Evolutionary conservation across 2,888 invertebrate genomes (phyloP).

Genomic region (Trachelus tabidus): DNA sequence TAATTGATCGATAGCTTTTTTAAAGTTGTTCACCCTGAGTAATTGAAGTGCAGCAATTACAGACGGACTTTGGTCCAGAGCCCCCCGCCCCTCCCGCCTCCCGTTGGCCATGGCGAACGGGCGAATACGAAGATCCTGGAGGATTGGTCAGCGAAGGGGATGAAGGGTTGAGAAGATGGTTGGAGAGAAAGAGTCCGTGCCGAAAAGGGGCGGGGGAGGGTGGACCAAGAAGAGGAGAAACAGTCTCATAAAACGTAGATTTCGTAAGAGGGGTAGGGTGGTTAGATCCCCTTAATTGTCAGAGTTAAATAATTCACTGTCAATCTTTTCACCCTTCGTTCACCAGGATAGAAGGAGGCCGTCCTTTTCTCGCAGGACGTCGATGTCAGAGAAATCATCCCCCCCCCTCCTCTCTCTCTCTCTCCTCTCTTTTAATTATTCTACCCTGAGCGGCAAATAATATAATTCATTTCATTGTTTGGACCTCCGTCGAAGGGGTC

Average conservation of each 20-base stretch:
- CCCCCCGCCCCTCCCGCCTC: no score
- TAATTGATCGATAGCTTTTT: constrained; percentile 55
- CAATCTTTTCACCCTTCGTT: constrained; percentile 60
- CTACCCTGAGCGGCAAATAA: constrained; percentile 53
- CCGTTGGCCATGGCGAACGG: neutral
- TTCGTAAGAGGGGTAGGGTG: constrained; percentile 1
- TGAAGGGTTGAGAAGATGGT: neutral
- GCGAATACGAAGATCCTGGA: neutral
- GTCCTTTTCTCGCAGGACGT: constrained; percentile 20
- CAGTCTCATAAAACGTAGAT: constrained; percentile 7
- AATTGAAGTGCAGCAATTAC: neutral
- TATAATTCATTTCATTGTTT: constrained; percentile 60
- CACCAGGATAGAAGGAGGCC: neutral
- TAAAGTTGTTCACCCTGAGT: constrained; percentile 33
- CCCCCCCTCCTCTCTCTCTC: constrained; percentile 9
- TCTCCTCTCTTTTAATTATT: constrained; percentile 57
- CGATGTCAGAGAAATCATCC: constrained; percentile 28
- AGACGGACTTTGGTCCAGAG: neutral
- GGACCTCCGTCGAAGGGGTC: constrained; percentile 41
- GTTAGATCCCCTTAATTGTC: constrained; percentile 51
- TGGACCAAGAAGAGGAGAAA: neutral
- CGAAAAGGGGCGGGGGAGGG: neutral
- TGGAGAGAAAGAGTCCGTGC: neutral
- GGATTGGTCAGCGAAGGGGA: neutral
- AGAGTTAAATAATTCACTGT: constrained; percentile 63